Evolutionary conservation across 2,113 vertebrate genomes (phyloP), one percentile per base, ranked within the genome.

Genomic region (Gnathonemus longibarbis): DNA sequence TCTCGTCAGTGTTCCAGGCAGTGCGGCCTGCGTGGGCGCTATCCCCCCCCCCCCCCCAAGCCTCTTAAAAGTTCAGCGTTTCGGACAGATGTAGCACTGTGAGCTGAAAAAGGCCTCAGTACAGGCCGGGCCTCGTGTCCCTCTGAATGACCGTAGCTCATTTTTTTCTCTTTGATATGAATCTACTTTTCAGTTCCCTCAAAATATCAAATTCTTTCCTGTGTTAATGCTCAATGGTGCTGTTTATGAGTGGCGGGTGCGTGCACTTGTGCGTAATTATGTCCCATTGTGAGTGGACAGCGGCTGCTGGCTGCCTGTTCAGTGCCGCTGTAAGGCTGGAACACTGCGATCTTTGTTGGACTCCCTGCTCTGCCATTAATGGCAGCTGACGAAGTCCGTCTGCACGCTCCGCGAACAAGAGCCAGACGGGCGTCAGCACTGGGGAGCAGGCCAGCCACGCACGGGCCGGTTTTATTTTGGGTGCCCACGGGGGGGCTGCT

Each of bases 161-260:
- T 35, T 50, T 24, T 13, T 21, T 5, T 21, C 8, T 2, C 56
- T 21, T 42, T 17, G 21, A 66, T 19, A 17, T 80, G 84, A 89
- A 53, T 45, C 42, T 89, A 85, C 88, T 92, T 92, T 92, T 91
- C 90, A 84, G 89, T 94, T 92, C 90, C 91, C 91, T 92, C 91
- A 88, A 84, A 80, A 53, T 89, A 62, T 89, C 90, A 87, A 89
- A 91, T 90, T 56, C 39, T 3, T 90, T 88, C 88, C 86, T 88
- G 86, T 89, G 88, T 89, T 50, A 45, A n/a, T 42, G 24, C 10
- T 89, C 66, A 90, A 91, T 89, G 31, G 70, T 74, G 11, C 66
- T 84, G 66, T 90, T 88, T 87, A 10, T 87, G 50, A 90, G 46
- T 52, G 45, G 85, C 89, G 77, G 66, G 89, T 88, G 15, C 27